These are phyloP conservation scores for Arctia plantaginis DNA, from an alignment of 2,888 invertebrate genomes.

Conservation along the genomic window DNA sequence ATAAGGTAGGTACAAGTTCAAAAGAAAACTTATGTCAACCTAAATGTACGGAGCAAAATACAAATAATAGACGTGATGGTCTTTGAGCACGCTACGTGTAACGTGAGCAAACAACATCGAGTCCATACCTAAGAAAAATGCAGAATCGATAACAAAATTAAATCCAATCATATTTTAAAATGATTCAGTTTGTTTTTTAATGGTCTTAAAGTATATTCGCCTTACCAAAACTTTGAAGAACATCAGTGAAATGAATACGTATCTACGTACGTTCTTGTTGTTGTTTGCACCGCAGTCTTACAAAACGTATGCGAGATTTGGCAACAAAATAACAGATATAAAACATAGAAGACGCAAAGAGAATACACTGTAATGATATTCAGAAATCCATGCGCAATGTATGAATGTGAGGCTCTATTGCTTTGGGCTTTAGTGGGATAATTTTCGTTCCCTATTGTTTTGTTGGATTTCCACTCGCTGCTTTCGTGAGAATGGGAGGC, in stretches of 20 bases:
- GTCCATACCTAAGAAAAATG: not conserved
- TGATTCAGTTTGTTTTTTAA: not conserved
- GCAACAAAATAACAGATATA: slow-evolving; percentile 33
- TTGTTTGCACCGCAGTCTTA: slow-evolving; percentile 42
- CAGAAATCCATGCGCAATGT: slow-evolving; percentile 55
- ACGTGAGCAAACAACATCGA: not conserved
- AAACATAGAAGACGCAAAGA: slow-evolving; percentile 31
- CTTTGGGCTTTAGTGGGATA: slow-evolving; percentile 59
- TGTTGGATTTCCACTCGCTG: slow-evolving; percentile 55
- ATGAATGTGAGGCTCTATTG: slow-evolving; percentile 52
- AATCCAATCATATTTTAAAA: not conserved
- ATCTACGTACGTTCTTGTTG: slow-evolving; percentile 19
- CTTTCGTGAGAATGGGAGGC: slow-evolving; percentile 60
- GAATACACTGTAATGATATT: slow-evolving; percentile 51
- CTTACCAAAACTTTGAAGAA: not conserved
- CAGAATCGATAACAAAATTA: not conserved
- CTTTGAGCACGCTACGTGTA: slow-evolving; percentile 11
- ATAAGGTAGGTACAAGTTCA: not conserved
- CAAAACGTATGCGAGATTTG: slow-evolving; percentile 25
- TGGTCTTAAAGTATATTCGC: slow-evolving; percentile 6
- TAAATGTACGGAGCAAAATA: not conserved
- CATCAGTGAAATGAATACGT: slow-evolving; percentile 16
- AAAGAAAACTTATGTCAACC: slow-evolving; percentile 1
- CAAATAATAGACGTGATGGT: slow-evolving; percentile 9
- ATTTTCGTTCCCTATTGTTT: slow-evolving; percentile 62